These are phyloP conservation scores for Chrysolina americana DNA, from an alignment of 2,888 invertebrate genomes.

Conservation along the genomic window DNA sequence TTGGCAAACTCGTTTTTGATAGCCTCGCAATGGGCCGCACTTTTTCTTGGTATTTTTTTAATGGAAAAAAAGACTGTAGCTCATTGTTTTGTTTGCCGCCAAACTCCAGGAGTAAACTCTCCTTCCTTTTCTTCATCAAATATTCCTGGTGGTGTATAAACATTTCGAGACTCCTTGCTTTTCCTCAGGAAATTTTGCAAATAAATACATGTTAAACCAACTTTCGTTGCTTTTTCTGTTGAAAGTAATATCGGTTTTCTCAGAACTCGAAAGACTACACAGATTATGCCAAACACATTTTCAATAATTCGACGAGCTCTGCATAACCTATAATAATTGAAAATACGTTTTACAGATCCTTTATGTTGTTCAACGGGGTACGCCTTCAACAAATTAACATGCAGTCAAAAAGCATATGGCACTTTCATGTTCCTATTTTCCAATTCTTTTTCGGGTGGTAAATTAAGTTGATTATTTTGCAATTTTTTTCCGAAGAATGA, in stretches of 20 bases:
- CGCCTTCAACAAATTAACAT: too few relatives aligned
- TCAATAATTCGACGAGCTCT: too few relatives aligned
- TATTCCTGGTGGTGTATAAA: slow-evolving; percentile 26
- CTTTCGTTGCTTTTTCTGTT: slow-evolving; percentile 53
- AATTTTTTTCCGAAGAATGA: too few relatives aligned
- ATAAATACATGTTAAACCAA: slow-evolving; percentile 53
- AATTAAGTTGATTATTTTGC: too few relatives aligned
- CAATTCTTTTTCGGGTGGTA: too few relatives aligned
- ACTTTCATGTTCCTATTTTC: too few relatives aligned
- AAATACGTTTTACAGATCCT: too few relatives aligned
- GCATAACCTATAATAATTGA: too few relatives aligned
- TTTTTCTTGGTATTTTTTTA: slow-evolving; percentile 28
- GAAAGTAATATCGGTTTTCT: slow-evolving; percentile 52
- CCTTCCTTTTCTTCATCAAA: slow-evolving; percentile 15
- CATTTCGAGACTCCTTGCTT: slow-evolving; percentile 8
- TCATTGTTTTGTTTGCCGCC: slow-evolving; percentile 4
- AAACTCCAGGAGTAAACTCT: slow-evolving; percentile 12
- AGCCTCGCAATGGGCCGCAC: slow-evolving; percentile 24
- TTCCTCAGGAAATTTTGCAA: slow-evolving; percentile 45
- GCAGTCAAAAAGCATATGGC: too few relatives aligned
- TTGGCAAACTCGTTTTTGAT: slow-evolving; percentile 18
- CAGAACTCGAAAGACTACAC: slow-evolving; percentile 55
- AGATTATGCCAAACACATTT: background rate
- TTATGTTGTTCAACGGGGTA: too few relatives aligned
- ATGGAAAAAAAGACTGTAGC: background rate